phyloP scores from a whole-genome alignment of 2,888 invertebrate species.

The Fragum fragum region DNA sequence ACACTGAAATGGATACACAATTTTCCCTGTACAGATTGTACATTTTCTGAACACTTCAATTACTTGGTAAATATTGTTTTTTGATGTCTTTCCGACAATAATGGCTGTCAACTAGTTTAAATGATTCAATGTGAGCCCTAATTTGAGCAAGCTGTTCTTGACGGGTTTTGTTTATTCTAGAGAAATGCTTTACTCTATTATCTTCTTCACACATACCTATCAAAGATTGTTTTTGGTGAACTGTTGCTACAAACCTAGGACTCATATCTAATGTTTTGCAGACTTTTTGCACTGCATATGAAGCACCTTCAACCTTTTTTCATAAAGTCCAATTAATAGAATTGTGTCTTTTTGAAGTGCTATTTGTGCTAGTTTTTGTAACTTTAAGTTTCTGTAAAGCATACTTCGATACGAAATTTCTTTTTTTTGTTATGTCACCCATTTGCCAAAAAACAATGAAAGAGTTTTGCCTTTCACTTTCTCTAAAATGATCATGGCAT shows the following conservation, averaged over 20 bases:
- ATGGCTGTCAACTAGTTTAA: conserved; percentile 48
- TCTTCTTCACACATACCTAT: conserved; percentile 33
- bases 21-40: conserved; percentile 21
- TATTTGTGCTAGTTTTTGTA: neutral
- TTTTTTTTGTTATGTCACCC: conserved; percentile 8
- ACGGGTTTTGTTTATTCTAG: conserved; percentile 22
- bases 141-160: neutral
- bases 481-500: conserved; percentile 12
- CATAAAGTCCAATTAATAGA: conserved; percentile 7
- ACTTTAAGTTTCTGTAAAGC: neutral
- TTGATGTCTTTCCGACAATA: conserved; percentile 43
- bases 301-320: neutral
- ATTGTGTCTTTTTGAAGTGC: neutral
- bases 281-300: neutral
- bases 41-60: conserved; percentile 34
- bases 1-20: neutral
- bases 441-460: conserved; percentile 29
- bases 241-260: conserved; percentile 18
- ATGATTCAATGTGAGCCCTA: conserved; percentile 37
- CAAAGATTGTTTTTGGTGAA: neutral
- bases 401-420: conserved; percentile 8
- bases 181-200: conserved; percentile 30
- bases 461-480: conserved; percentile 13
- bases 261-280: conserved; percentile 39
- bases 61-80: conserved; percentile 22